These are phyloP conservation scores for Gastrophysa polygoni DNA, from an alignment of 2,888 invertebrate species.

Conservation along the genomic window DNA sequence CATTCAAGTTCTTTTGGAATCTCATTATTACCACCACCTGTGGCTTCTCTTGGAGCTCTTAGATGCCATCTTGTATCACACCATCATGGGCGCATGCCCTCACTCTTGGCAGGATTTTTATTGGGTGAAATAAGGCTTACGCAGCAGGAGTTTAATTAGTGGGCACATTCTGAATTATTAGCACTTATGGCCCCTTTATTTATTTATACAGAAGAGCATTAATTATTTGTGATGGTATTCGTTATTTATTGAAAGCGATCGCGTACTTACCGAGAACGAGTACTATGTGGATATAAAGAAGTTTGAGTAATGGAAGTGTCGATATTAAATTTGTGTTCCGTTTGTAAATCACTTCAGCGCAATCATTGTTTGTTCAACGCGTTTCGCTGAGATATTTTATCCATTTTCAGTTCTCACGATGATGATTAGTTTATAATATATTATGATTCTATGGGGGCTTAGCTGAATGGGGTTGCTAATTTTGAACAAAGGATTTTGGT, in stretches of 20 bases:
- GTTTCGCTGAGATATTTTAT: neutral
- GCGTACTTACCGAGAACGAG: slow-evolving; percentile 10
- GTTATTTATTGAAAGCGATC: slow-evolving; percentile 25
- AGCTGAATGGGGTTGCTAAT: neutral
- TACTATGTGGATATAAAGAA: slow-evolving; percentile 9
- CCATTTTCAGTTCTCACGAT: slow-evolving; percentile 2
- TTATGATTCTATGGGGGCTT: neutral
- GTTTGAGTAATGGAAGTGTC: slow-evolving; percentile 17
- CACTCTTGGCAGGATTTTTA: slow-evolving; percentile 32
- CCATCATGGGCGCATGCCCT: neutral
- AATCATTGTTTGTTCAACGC: slow-evolving; percentile 15
- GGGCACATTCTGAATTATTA: slow-evolving; percentile 38
- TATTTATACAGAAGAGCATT: slow-evolving; percentile 22
- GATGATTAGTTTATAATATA: neutral
- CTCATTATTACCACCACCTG: no score
- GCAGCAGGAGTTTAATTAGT: slow-evolving; percentile 40
- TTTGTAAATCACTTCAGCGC: slow-evolving; percentile 17
- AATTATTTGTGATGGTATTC: slow-evolving; percentile 22
- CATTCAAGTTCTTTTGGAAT: no score
- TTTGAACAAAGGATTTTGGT: neutral
- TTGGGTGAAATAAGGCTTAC: slow-evolving; percentile 26
- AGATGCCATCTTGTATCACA: no score
- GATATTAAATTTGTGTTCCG: slow-evolving; percentile 15
- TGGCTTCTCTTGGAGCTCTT: no score
- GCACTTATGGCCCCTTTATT: slow-evolving; percentile 27